A percentile compares a stretch with the other conserved stretches of the same genome.
phyloP scores from a whole-genome alignment of 2,113 vertebrate genomes.

The Ctenomys sociabilis region DNA sequence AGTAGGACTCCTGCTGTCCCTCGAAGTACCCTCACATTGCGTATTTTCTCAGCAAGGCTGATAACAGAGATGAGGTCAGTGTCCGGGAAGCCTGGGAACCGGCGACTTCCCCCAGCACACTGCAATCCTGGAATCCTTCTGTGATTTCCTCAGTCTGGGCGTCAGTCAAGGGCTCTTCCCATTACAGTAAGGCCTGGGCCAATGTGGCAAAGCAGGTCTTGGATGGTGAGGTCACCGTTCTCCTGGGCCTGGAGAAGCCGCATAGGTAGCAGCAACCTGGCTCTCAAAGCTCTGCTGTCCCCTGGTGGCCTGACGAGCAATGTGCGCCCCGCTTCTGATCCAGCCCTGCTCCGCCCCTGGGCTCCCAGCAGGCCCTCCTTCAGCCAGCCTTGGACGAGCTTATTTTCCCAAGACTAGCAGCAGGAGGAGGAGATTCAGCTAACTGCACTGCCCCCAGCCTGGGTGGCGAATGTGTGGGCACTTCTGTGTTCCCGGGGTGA shows the following conservation, averaged over 20 bases:
- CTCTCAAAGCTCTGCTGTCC: constrained; percentile 77
- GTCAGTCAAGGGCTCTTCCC: not conserved
- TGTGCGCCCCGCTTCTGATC: not conserved
- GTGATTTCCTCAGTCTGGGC: not conserved
- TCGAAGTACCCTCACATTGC: not conserved
- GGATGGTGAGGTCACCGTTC: not conserved
- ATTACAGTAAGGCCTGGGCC: not conserved
- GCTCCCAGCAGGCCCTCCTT: too few relatives aligned
- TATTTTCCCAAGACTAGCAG: not conserved
- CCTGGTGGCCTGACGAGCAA: constrained; percentile 75
- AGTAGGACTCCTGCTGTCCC: not conserved
- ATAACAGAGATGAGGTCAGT: not conserved
- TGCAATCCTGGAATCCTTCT: not conserved
- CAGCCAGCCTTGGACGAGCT: not conserved
- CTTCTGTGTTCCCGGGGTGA: not conserved
- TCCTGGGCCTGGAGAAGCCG: not conserved
- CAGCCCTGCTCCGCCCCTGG: not conserved
- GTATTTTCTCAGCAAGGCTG: not conserved
- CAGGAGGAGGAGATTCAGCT: not conserved
- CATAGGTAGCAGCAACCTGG: not conserved
- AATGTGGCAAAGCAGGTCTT: not conserved
- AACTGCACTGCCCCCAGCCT: too few relatives aligned
- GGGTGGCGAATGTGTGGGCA: not conserved
- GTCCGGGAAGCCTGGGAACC: not conserved
- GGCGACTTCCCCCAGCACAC: not conserved